Percentiles rank a stretch among this genome's conserved stretches.
Evolutionary conservation across 2,797 vertebrate species (phyloP).

Genomic region (Cercopithecus neglectus): DNA sequence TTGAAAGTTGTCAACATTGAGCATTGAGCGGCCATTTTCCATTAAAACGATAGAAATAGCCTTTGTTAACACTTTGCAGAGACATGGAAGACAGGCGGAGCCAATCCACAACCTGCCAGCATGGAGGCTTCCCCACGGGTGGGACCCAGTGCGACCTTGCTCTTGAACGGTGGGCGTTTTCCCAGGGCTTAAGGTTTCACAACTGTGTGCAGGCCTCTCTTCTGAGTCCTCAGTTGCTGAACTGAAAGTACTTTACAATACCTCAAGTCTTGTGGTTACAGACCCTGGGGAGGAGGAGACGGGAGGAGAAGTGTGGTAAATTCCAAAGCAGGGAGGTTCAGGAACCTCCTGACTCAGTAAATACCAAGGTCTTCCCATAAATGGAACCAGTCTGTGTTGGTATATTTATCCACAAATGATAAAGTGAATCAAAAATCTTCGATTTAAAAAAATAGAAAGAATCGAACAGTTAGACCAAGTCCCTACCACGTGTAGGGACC

Average conservation of each 20-base stretch:
- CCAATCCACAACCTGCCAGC: background rate
- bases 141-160: background rate
- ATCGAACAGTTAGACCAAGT: background rate
- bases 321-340: conserved; percentile 54
- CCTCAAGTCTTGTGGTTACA: conserved; percentile 22
- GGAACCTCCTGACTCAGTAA: conserved; percentile 44
- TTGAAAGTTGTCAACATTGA: background rate
- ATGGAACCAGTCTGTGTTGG: background rate
- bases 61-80: background rate
- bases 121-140: background rate
- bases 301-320: conserved; percentile 28
- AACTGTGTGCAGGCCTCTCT: background rate
- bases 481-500: background rate
- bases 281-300: background rate
- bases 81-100: background rate
- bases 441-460: background rate
- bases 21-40: background rate
- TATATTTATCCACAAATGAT: background rate
- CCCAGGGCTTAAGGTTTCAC: background rate
- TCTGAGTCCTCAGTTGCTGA: background rate
- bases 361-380: conserved; percentile 21
- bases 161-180: background rate
- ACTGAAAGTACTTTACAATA: background rate
- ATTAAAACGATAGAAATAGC: background rate
- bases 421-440: background rate